Evolutionary conservation across 2,888 invertebrate genomes (phyloP).

Genomic region (Drosophila planitibia): DNA sequence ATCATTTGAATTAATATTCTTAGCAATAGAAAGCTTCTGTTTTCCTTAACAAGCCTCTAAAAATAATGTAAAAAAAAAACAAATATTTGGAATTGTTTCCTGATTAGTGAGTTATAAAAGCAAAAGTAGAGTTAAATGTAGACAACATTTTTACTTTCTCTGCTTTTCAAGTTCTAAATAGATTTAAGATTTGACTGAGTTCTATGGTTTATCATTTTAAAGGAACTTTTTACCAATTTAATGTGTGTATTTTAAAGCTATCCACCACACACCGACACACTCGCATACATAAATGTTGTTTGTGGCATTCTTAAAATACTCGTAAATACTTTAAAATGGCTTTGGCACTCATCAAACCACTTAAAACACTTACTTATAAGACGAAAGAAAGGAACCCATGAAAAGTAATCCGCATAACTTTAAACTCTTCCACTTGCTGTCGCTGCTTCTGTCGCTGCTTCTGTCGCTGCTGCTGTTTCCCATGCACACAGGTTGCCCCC

Average conservation of each 20-base stretch:
- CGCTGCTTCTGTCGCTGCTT: constrained; percentile 32
- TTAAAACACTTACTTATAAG: constrained; percentile 36
- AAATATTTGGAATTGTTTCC: not conserved
- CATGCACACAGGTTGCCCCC: constrained; percentile 38
- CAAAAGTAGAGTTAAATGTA: not conserved
- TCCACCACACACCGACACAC: constrained; percentile 12
- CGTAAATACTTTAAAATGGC: constrained; percentile 62
- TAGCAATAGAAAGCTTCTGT: not conserved
- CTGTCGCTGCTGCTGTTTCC: constrained; percentile 27
- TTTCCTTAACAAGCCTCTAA: not conserved
- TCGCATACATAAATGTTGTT: constrained; percentile 73
- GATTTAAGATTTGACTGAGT: not conserved
- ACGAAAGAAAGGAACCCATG: constrained; percentile 21
- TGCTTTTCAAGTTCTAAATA: not conserved
- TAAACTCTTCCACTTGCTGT: constrained; percentile 41
- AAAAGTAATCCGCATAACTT: constrained; percentile 20
- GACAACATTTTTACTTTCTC: not conserved
- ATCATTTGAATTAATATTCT: not conserved
- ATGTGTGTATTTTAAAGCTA: constrained; percentile 18
- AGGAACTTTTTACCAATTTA: not conserved
- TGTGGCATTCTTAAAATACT: constrained; percentile 44
- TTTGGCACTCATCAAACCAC: constrained; percentile 68
- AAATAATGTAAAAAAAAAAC: not conserved
- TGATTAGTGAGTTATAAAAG: not conserved
- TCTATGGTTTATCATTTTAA: not conserved